phyloP scores from a whole-genome alignment of 2,113 vertebrate genomes.

The Nothocercus julius region DNA sequence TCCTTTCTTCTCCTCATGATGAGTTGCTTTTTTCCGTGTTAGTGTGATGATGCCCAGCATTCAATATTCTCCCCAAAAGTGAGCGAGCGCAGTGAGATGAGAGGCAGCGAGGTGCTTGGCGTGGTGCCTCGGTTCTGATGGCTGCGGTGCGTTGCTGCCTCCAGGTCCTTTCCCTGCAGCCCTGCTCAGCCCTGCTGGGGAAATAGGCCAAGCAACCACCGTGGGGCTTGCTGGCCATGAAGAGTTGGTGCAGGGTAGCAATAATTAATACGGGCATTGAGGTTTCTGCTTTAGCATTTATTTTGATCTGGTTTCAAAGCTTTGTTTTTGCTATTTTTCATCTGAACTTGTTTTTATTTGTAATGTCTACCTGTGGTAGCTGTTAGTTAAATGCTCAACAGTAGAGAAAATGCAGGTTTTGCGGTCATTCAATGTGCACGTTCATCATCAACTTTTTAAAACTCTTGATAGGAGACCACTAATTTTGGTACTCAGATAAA shows the following conservation, averaged over 20 bases:
- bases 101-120: background rate
- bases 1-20: background rate
- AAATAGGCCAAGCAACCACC: background rate
- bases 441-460: background rate
- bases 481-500: too few relatives aligned
- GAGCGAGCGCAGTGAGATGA: background rate
- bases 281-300: background rate
- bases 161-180: accelerated
- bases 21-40: background rate
- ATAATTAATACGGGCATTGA: background rate
- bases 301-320: background rate
- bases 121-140: background rate
- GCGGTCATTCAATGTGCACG: background rate
- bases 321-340: background rate
- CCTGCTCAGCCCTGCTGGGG: background rate
- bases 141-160: accelerated
- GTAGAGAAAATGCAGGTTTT: background rate
- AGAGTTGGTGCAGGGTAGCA: background rate
- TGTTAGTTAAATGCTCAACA: background rate
- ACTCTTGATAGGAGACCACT: background rate
- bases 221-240: background rate
- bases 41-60: background rate
- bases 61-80: background rate
- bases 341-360: background rate
- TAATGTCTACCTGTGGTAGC: background rate